Evolutionary conservation across 2,113 vertebrate species (phyloP).

Genomic region (Muscicapa adusta): DNA sequence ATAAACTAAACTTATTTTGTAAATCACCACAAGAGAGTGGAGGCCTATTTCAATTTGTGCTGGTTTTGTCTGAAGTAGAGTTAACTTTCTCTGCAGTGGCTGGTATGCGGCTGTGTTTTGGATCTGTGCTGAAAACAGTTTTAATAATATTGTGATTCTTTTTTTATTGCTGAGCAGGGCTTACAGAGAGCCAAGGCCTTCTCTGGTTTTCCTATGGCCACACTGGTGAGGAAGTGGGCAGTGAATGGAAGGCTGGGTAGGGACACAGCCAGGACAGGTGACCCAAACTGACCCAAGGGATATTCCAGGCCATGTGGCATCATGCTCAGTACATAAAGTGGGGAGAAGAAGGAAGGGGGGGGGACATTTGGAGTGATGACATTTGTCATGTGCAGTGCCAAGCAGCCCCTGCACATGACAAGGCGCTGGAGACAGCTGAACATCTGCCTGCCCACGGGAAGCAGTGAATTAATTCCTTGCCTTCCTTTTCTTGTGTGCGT

Average conservation of each 20-base stretch:
- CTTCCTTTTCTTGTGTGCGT: not conserved
- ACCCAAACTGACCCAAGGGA: not conserved
- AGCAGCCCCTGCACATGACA: not conserved
- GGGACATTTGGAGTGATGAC: not conserved
- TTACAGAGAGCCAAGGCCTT: not conserved
- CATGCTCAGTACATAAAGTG: not conserved
- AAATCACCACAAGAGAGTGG: not conserved
- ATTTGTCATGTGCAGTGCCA: not conserved
- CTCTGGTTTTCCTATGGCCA: not conserved
- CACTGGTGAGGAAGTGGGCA: too few species aligned
- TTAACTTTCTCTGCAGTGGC: not conserved
- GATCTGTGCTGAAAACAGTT: not conserved
- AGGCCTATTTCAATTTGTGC: not conserved
- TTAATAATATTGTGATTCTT: not conserved
- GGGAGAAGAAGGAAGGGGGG: not conserved
- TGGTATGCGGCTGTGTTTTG: not conserved
- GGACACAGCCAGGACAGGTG: not conserved
- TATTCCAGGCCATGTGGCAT: not conserved
- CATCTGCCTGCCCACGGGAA: not conserved
- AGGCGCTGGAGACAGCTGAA: not conserved
- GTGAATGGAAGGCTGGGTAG: not conserved
- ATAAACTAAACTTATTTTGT: not conserved
- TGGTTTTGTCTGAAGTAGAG: not conserved
- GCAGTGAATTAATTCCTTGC: not conserved
- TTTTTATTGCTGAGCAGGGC: not conserved